Base-by-base conservation (phyloP, 2,797 vertebrate species). In the Sarcophilus harrisii region DNA sequence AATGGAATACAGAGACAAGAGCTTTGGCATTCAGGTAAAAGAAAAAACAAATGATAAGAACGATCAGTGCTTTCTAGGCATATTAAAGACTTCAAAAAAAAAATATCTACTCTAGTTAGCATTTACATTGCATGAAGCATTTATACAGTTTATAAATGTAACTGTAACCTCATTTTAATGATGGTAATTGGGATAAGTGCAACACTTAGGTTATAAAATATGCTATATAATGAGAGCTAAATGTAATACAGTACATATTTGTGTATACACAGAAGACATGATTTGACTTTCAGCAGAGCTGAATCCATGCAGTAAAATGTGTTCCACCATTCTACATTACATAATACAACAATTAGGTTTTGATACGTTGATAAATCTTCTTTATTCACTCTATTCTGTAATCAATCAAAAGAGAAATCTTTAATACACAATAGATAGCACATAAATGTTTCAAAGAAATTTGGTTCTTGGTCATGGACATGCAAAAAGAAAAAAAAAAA, bases 401-500 rank as follows among this genome's bases (percentile, higher is more conserved):
- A 93, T 29, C 58, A 94, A 57, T 58, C 89, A 94, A 94, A 87
- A 96, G 58, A 24, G 94, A 92, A 96, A 96, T 97, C 98, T 97
- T 97, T 92, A 97, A 98, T 97, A 98, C 90, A 87, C 93, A 66
- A 92, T 55, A 94, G 62, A 91, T 2, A 92, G 90, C 93, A 94
- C 92, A 94, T 95, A 60, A 54, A 66, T 58, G 58, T 92, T 95
- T 91, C 66, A 91, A 90, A 93, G 52, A 94, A 90, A 24, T 92
- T 57, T 18, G 5, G 0, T 91, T 97, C 90, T 93, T 60, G 92
- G 21, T n/a, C 90, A 94, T 92, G 96, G 90, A 89, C 98, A 98
- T 98, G 98, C 98, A 98, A 96, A 97, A 12, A 6, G 8, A 54
- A 55, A 55, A 52, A 52, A 49, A 49, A 1, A 59, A 96, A 90